Base-by-base conservation (phyloP, 1,140 invertebrate species). In the Drosophila bocqueti region DNA sequence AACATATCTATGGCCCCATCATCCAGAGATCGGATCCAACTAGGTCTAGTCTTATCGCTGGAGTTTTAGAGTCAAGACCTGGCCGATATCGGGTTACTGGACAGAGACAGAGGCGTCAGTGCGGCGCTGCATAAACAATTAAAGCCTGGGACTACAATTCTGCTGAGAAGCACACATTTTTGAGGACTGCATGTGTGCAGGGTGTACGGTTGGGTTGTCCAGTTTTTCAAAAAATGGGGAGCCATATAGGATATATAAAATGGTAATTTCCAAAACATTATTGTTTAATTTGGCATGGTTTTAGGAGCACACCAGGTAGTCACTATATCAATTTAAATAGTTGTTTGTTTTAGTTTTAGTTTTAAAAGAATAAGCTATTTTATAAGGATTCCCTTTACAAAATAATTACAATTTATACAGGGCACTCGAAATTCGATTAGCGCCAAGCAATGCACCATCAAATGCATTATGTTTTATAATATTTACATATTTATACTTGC, bases 111-210 rank as follows among this genome's bases (percentile, higher is more conserved):
- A 90, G 85, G 85, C 85, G 85, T 90, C 85, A 90, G 71, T 69
- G 71, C 76, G 85, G 79, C 85, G 85, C 85, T 84, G 67, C 78
- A 89, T 90, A 89, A 90, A 89, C 81, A 89, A 81, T 87, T 87
- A 89, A 90, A 76, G 81, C 66, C 81, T 78, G 73, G 24, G 80
- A 89, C 58, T 71, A 55, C 63, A 73, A 72, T 89, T 87, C 74
- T 89, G 84, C 84, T 87, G 84, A 87, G 78, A 55, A 81, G 71
- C 31, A 68, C 84, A 87, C 76, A 90, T 89, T 84, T 81, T 66
- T 87, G 50, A 71, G 80, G 57, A 69, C 42, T 86, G 65, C 74
- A 72, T 83, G 62, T 47, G 31, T 38, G 45, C 36, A 57, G 55
- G 40, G 21, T 57, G 40, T 24, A 38, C 10, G 61, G 18, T 42